Conservation (phyloP, 2,797 vertebrate genomes). For the Platalea minor region DNA sequence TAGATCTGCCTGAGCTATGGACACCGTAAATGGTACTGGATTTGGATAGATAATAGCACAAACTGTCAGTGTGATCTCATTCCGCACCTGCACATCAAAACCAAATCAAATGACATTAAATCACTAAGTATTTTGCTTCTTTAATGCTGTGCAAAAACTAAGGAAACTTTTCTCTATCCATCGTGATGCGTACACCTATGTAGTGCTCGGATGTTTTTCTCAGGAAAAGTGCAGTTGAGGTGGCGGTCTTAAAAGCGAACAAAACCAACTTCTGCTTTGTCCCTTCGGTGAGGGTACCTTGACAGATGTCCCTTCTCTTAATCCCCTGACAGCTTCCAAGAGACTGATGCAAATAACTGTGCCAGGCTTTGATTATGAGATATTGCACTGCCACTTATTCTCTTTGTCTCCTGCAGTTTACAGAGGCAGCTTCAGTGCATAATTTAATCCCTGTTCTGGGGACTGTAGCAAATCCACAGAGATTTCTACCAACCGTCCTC, state of each 20-base stretch:
- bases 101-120: not conserved
- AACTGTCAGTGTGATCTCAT: not conserved
- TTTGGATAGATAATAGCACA: not conserved
- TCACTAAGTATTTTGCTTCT: not conserved
- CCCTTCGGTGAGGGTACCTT: not conserved
- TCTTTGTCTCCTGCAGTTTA: constrained; percentile 68
- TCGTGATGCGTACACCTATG: not conserved
- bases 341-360: constrained; percentile 16
- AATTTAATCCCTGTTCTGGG: constrained; percentile 67
- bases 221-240: not conserved
- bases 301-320: constrained; percentile 12
- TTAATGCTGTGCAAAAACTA: not conserved
- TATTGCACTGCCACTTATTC: constrained; percentile 48
- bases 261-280: not conserved
- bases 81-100: not conserved
- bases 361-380: constrained; percentile 65
- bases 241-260: constrained; percentile 6
- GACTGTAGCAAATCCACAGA: constrained; percentile 67
- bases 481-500: constrained; percentile 65
- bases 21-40: not conserved
- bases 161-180: not conserved
- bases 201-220: not conserved
- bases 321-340: constrained; percentile 43
- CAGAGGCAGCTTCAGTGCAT: constrained; percentile 70
- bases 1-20: not conserved